Evolutionary conservation across 2,797 vertebrate genomes (phyloP).

Genomic region (Schizothorax lantsangensis): DNA sequence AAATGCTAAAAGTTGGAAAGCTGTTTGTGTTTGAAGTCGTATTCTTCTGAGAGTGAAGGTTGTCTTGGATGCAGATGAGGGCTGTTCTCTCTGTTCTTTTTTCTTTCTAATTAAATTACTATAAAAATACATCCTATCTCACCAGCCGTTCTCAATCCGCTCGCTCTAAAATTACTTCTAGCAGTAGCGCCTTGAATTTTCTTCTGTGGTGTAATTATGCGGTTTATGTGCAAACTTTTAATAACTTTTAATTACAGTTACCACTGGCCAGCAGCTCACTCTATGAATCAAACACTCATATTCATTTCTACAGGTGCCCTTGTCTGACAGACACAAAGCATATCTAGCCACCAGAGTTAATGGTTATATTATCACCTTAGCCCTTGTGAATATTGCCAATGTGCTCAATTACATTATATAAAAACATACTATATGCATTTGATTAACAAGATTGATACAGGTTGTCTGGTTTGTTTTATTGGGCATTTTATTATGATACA

Average conservation of each 20-base stretch:
- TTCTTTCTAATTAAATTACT: slow-evolving; percentile 10
- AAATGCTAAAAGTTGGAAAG: neutral
- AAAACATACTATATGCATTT: neutral
- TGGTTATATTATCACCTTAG: slow-evolving; percentile 2
- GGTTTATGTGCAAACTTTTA: neutral
- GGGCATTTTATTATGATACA: neutral
- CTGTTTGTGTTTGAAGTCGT: neutral
- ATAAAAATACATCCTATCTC: neutral
- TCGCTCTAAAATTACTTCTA: neutral
- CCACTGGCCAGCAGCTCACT: neutral
- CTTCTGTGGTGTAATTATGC: neutral
- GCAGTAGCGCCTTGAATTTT: neutral
- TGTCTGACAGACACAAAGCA: neutral
- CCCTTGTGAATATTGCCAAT: neutral
- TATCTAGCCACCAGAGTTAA: slow-evolving; percentile 13
- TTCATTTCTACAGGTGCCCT: neutral
- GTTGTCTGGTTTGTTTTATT: neutral
- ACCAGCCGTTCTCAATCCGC: neutral
- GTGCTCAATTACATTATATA: slow-evolving; percentile 2
- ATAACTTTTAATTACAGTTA: slow-evolving; percentile 34
- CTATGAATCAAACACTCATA: slow-evolving; percentile 12
- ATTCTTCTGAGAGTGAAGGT: neutral
- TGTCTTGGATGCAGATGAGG: slow-evolving; percentile 8
- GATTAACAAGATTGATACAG: neutral
- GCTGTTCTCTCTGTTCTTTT: slow-evolving; percentile 14